These are phyloP conservation scores for Sarcophaga subvicina DNA, from an alignment of 2,888 invertebrate species.

Conservation along the genomic window DNA sequence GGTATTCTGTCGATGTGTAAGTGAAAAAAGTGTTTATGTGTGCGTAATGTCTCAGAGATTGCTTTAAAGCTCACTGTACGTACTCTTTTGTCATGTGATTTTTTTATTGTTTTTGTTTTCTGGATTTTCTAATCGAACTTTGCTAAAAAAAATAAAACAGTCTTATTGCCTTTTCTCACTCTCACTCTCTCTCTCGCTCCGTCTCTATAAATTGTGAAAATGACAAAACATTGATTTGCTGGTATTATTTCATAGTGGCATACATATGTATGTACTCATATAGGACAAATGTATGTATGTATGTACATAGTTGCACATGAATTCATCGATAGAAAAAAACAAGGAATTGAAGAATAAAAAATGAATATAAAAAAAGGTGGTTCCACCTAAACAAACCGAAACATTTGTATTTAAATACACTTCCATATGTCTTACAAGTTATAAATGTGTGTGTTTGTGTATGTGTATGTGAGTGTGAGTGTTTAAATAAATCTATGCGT, in stretches of 20 bases:
- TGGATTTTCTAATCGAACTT: constrained; percentile 7
- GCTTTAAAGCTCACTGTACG: constrained; percentile 29
- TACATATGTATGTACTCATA: not conserved
- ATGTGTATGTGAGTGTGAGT: not conserved
- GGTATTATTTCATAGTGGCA: not conserved
- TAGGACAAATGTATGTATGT: not conserved
- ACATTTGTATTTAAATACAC: constrained; percentile 39
- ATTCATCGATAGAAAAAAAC: not conserved
- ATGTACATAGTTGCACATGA: not conserved
- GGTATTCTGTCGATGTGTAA: too few species aligned
- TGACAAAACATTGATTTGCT: constrained; percentile 49
- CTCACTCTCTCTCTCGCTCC: too few species aligned
- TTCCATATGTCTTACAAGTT: constrained; percentile 20
- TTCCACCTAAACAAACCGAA: constrained; percentile 37
- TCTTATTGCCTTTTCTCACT: constrained; percentile 32
- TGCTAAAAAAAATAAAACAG: constrained; percentile 48
- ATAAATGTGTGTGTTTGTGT: not conserved
- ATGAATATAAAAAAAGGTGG: constrained; percentile 4
- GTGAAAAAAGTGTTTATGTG: not conserved
- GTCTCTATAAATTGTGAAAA: constrained; percentile 53
- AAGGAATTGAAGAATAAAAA: too few species aligned
- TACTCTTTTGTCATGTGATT: constrained; percentile 48
- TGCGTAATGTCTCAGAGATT: not conserved
- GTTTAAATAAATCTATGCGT: not conserved
- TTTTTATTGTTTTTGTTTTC: not conserved